Base-by-base conservation (phyloP, 2,888 invertebrate species). In the Lochmaea capreae region DNA sequence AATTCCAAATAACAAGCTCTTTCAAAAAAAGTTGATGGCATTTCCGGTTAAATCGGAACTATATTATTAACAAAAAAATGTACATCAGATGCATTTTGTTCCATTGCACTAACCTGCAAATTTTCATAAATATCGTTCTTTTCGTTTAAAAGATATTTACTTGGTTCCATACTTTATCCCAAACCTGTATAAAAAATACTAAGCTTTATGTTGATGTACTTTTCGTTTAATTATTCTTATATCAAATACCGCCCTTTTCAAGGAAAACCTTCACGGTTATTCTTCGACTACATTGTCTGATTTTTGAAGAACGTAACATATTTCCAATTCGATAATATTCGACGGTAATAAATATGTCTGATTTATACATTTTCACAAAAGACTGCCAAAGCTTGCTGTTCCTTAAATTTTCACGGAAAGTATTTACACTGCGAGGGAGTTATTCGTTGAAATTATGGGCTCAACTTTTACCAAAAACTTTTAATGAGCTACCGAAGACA, bases 401-500 rank as follows among this genome's bases (percentile, higher is more conserved):
- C 66, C 61, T 65, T 68, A 57, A 61, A 52, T 54, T 70, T 70
- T 69, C 63, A 70, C 67, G 74, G 68, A 73, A 74, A 62, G 69
- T 77, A 77, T 77, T 77, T 77, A 72, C 71, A 67, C 54, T 66
- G 61, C 68, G 65, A 42, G 73, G 70, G 67, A 57, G 74, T 77
- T 73, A 73, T 63, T 73, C 73, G 67, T 65, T 57, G 58, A 72
- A 73, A 73, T 77, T 76, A 73, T 57, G 59, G 43, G 57, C 52
- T 61, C 26, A 75, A 78, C 68, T 75, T 76, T 71, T 69, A 71
- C 14, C n/a, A 10, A 9, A 66, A 78, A 78, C 71, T 78, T 78
- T 78, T 77, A 78, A 78, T 75, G 78, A 78, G 70, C 78, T 73
- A 67, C 71, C 71, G 65, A 77, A 78, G 75, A 76, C 76, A 75